A percentile compares a stretch with the other conserved stretches of the same genome.
phyloP scores from a whole-genome alignment of 2,797 vertebrate genomes.

The Crenuchus spilurus region DNA sequence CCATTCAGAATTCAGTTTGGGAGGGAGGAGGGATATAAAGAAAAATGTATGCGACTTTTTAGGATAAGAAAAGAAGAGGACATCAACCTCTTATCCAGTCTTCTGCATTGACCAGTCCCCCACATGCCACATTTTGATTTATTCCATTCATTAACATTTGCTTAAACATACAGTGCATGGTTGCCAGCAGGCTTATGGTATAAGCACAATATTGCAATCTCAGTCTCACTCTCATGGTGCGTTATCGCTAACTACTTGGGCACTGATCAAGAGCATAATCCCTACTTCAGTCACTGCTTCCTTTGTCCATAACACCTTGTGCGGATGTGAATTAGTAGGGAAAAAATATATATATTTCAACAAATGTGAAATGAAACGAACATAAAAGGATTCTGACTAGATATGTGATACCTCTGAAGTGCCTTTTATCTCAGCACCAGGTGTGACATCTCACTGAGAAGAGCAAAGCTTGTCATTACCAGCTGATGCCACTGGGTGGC shows the following conservation, averaged over 20 bases:
- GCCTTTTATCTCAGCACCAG: neutral
- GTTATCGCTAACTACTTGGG: neutral
- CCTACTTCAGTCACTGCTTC: neutral
- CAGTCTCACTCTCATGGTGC: neutral
- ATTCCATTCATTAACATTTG: no score
- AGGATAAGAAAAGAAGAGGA: no score
- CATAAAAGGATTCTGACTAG: constrained; percentile 4
- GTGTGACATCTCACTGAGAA: neutral
- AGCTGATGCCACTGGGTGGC: constrained; percentile 66
- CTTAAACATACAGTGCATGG: neutral
- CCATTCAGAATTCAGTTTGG: no score
- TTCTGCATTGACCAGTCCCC: no score
- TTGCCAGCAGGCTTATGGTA: neutral
- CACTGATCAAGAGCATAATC: neutral
- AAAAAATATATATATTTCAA: no score
- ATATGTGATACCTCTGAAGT: neutral
- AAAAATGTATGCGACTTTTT: no score
- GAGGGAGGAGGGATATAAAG: no score
- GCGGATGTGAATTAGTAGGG: neutral
- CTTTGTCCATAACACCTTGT: neutral
- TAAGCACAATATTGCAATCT: neutral
- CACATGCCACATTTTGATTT: no score
- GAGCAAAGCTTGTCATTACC: constrained; percentile 11
- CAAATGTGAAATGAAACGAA: neutral
- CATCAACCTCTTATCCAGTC: no score